Evolutionary conservation across 2,888 invertebrate species (phyloP), one percentile per base, ranked within the genome.

Genomic region (Agriotes lineatus): DNA sequence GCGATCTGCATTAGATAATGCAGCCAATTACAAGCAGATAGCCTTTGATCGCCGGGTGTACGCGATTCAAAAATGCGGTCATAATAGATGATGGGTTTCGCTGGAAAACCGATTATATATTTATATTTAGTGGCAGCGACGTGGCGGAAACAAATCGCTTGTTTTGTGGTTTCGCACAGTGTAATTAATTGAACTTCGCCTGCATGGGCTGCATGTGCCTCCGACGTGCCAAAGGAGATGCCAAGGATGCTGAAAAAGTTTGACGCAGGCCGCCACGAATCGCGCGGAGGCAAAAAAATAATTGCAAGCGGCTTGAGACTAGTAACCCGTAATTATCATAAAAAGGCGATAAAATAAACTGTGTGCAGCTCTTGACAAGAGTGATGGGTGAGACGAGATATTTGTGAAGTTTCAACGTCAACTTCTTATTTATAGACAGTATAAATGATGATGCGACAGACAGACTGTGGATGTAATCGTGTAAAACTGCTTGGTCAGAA

Each of bases 81-180:
- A 67, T 72, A 72, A 72, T 70, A 72, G 68, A 61, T 68, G 60
- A 70, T 67, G 60, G 42, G 60, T 33, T 18, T 64, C 48, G 35
- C 33, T 35, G 18, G 69, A 69, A 65, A 70, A 52, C 57, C 61
- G 63, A 72, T 72, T 60, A 71, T 66, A 61, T 69, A 72, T 72
- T 71, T 72, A 72, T 70, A 72, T 69, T 65, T 65, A 57, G 54
- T 50, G 48, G 33, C 54, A 60, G 50, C 22, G 16, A 52, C 33
- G 56, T 10, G 39, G 56, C 19, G 25, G 30, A 59, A 44, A 59
- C 22, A 19, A 59, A 59, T 44, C 44, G 30, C 25, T 59, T 44
- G 59, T 59, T 59, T 45, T 59, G 59, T 44, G 45, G 30, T 30
- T 12, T 20, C 42, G 56, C 12, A 30, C 59, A 42, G 59, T 59